Evolutionary conservation across 1,140 invertebrate species (phyloP).

Genomic region (Megathymus violae): DNA sequence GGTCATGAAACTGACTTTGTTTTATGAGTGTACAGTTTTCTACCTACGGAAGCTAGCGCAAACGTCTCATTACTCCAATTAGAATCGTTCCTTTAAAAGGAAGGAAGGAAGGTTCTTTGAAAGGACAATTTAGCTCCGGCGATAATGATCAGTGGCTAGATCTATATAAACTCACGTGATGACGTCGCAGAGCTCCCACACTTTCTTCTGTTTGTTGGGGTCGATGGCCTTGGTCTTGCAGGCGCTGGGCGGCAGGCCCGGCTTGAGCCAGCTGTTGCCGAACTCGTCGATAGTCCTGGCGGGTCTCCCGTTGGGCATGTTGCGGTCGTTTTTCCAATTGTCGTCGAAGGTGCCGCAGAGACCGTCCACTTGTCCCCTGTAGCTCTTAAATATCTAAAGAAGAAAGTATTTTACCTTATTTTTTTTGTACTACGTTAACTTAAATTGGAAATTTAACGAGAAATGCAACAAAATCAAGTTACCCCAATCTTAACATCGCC

Average conservation of each 20-base stretch:
- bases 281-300: constrained; percentile 86
- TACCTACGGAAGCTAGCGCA: no score
- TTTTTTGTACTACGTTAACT: no score
- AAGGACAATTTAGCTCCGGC: no score
- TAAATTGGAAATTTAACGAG: constrained; percentile 4
- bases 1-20: no score
- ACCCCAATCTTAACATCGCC: constrained; percentile 90
- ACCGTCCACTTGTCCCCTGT: constrained; percentile 87
- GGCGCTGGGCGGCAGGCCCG: constrained; percentile 83
- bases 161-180: constrained; percentile 57
- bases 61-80: no score
- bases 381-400: constrained; percentile 84
- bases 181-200: constrained; percentile 77
- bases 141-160: neutral
- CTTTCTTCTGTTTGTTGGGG: constrained; percentile 84
- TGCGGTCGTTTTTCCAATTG: constrained; percentile 86
- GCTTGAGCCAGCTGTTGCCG: constrained; percentile 88
- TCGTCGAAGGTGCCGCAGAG: constrained; percentile 91
- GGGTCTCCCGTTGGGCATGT: constrained; percentile 86
- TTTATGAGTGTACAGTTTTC: no score
- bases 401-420: no score
- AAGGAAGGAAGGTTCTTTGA: no score
- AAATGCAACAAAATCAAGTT: constrained; percentile 36
- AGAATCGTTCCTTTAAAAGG: no score
- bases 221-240: constrained; percentile 86